Base-by-base conservation (phyloP, 2,888 invertebrate species). In the Eupithecia pulchellata region DNA sequence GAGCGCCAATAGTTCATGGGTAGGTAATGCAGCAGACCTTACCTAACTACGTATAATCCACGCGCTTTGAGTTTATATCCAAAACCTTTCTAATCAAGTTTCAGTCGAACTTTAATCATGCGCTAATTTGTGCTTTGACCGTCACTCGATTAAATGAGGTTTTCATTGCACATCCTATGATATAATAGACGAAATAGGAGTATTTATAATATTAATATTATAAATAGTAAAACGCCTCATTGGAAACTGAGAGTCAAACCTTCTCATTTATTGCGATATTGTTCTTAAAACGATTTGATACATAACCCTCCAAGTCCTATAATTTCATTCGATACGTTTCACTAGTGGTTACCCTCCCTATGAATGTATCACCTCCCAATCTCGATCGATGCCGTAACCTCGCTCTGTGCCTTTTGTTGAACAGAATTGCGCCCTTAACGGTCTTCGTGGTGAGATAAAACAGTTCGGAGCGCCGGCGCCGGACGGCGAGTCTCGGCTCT, bases 401-500 rank as follows among this genome's bases (percentile, higher is more conserved):
- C 20, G 9, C 9, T 47, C 20, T 20, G 20, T 2, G 42, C 20
- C n/a, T 20, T n/a, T 20, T 20, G 9, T 47, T 47, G 0, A 17
- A 42, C 42, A n/a, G 42, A 42, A 42, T 42, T n/a, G n/a, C 42
- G n/a, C n/a, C n/a, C 42, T 8, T n/a, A 42, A 20, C 34, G 32
- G 60, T 60, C 34, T 60, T 60, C 32, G 8, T 20, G 34, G 60
- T 34, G 32, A 60, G 20, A 60, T 34, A 34, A 61, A 61, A 61
- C 61, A 14, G 34, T 61, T 76, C 32, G 52, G 52, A 11, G 2
- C 47, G 20, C 47, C 0, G 11, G 20, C 8, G 47, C 47, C 11
- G 52, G 25, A n/a, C n/a, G 70, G 72, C 81, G 80, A 64, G 84
- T 84, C 78, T 78, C 52, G 20, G 82, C 81, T 80, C 85, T 90